Base-by-base conservation (phyloP, 2,113 vertebrate species). In the Himantopus leucocephalus region DNA sequence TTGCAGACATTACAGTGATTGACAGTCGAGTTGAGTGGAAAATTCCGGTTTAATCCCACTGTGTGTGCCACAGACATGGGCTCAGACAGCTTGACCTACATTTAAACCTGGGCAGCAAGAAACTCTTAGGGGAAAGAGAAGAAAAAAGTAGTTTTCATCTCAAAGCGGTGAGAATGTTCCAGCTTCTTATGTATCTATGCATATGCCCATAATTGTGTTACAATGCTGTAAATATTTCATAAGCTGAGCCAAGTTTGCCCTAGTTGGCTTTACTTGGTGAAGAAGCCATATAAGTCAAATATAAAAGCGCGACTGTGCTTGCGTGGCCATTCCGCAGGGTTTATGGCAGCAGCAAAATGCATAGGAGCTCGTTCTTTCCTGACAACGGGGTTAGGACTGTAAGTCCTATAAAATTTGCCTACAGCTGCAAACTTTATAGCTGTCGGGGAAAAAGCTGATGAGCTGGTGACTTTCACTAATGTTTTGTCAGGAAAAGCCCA, bases 71-170 rank as follows among this genome's bases (percentile, higher is more conserved):
- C 94, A 94, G 92, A 92, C 67, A 86, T 50, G 50, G 92, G 93
- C 88, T 97, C 96, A 96, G 97, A 96, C 92, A 92, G 94, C 87
- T 89, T 91, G 92, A 97, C 97, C 95, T 80, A 92, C 62, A 93
- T 96, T 81, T 94, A 94, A 96, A 96, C 94, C 88, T 66, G 73
- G 55, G 62, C 63, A 75, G 73, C 64, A 81, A 73, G 88, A 88
- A 97, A 95, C 58, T 94, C 87, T 78, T 29, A n/a, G 62, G 50
- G 53, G 41, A 18, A 52, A 71, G 41, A 23, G 6, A 76, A 86
- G 8, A 78, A 88, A 84, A 20, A 83, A 63, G 21, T 58, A 45
- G 39, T 74, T 96, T 95, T 94, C 68, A 56, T 92, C 70, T 82
- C 37, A 48, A 45, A 93, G 59, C 75, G 45, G 50, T n/a, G n/a